These are phyloP conservation scores for Coptodon bakossiorum DNA, from an alignment of 2,113 vertebrate genomes.

Conservation along the genomic window DNA sequence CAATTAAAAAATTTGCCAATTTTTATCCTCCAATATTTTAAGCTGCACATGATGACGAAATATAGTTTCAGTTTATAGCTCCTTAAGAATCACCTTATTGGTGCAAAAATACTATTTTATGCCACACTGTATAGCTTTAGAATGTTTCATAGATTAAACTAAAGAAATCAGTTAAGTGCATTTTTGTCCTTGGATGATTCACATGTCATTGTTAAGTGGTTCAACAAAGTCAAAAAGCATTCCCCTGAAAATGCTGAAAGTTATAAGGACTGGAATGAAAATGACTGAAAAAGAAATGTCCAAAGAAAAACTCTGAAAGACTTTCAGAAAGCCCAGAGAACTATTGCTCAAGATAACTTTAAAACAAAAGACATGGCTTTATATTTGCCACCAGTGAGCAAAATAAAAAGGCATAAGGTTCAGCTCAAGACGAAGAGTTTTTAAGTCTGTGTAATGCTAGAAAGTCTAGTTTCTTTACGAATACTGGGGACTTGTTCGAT, in stretches of 20 bases:
- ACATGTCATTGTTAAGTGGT: neutral
- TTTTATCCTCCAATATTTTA: neutral
- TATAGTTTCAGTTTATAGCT: neutral
- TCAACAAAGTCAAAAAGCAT: neutral
- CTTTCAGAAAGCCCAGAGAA: neutral
- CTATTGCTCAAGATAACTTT: neutral
- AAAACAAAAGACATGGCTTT: neutral
- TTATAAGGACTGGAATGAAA: neutral
- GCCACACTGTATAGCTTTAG: neutral
- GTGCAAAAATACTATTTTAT: neutral
- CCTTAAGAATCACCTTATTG: neutral
- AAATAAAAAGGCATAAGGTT: neutral
- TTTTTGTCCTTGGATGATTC: neutral
- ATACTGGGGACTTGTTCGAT: neutral
- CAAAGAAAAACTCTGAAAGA: neutral
- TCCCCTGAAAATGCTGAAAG: neutral
- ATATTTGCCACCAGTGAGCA: neutral
- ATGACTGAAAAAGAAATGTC: neutral
- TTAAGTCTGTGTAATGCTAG: neutral
- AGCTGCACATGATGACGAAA: neutral
- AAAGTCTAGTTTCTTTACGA: neutral
- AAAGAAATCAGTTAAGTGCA: neutral
- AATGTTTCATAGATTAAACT: neutral
- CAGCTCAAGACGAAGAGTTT: rapidly evolving
- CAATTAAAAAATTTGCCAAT: neutral